Evolutionary conservation across 2,888 invertebrate genomes (phyloP).

Genomic region (Rotaria sp.): DNA sequence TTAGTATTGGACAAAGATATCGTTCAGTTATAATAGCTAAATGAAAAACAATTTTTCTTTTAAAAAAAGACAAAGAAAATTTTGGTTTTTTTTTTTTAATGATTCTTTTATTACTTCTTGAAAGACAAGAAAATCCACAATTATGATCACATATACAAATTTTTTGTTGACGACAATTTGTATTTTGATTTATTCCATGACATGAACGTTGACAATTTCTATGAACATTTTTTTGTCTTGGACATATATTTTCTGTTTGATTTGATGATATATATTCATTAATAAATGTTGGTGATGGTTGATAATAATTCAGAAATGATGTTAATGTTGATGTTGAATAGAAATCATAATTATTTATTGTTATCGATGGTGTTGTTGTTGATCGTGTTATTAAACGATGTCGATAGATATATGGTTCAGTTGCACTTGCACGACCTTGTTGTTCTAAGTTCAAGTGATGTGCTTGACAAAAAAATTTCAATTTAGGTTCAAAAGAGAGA

Average conservation of each 20-base stretch:
- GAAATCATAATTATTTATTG: background rate
- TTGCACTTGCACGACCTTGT: conserved; percentile 1
- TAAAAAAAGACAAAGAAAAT: conserved; percentile 15
- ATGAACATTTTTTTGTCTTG: conserved; percentile 23
- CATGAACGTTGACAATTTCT: background rate
- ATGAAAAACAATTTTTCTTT: background rate
- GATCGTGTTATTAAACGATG: conserved; percentile 2
- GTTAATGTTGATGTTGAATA: background rate
- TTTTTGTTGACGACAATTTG: background rate
- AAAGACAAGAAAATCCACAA: conserved; percentile 39
- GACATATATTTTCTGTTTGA: background rate
- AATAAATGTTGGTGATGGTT: background rate
- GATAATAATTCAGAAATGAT: background rate
- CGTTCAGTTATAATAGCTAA: conserved; percentile 22
- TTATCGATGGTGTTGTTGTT: background rate
- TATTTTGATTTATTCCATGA: background rate
- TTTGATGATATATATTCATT: background rate
- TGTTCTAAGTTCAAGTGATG: background rate
- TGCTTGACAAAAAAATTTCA: background rate
- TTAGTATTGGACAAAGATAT: conserved; percentile 30
- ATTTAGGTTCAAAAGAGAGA: background rate
- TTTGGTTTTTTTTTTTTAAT: background rate
- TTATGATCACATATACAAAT: conserved; percentile 39
- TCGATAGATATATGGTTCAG: background rate
- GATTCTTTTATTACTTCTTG: conserved; percentile 33